A percentile compares a stretch with the other conserved stretches of the same genome.
phyloP scores from a whole-genome alignment of 53 echinoderm and acorn worm species.

The Echinometra lucunter region DNA sequence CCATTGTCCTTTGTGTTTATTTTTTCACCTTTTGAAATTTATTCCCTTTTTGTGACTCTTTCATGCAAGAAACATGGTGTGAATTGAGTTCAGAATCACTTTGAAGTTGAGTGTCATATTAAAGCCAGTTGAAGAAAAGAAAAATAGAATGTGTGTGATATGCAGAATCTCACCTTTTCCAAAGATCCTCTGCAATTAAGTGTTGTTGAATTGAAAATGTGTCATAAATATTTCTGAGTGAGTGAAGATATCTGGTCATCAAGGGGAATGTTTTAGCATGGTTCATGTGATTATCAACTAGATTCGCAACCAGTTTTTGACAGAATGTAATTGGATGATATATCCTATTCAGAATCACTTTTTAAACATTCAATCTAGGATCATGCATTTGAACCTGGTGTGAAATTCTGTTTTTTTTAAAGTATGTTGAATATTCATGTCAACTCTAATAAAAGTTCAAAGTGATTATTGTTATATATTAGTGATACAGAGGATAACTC shows the following conservation, averaged over 20 bases:
- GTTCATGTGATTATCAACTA: neutral
- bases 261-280: neutral
- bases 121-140: neutral
- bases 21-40: constrained; percentile 19
- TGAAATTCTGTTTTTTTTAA: too few species aligned
- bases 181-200: neutral
- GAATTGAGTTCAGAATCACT: neutral
- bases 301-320: neutral
- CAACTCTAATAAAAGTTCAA: too few species aligned
- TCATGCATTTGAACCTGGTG: neutral
- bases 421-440: too few species aligned
- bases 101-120: neutral
- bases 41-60: neutral
- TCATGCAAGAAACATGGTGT: constrained; percentile 4
- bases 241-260: neutral
- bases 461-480: neutral
- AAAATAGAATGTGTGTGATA: neutral
- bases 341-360: neutral
- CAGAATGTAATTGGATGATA: neutral
- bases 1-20: neutral
- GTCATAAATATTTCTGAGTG: neutral
- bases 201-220: neutral
- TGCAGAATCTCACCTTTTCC: neutral
- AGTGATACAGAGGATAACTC: neutral
- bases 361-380: neutral